Evolutionary conservation across 2,888 invertebrate species (phyloP).

Genomic region (Andrena praecox): DNA sequence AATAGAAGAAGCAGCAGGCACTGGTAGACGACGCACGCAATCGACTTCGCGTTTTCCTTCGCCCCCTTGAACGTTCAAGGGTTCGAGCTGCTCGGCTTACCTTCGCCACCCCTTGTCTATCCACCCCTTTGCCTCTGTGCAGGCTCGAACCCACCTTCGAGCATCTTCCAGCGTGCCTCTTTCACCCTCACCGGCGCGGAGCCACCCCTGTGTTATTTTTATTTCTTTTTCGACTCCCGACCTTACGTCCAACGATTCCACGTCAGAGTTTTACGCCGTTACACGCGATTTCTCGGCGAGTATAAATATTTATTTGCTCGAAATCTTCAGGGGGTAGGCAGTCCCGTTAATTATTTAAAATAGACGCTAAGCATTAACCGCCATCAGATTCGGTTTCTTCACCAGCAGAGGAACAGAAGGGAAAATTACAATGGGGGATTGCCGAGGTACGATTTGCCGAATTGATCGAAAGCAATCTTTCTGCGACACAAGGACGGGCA

Average conservation of each 20-base stretch:
- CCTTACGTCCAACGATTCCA: slow-evolving; percentile 25
- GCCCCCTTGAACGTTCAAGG: slow-evolving; percentile 65
- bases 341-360: neutral
- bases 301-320: neutral
- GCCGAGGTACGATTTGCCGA: neutral
- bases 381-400: neutral
- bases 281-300: slow-evolving; percentile 1
- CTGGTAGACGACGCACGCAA: slow-evolving; percentile 54
- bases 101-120: slow-evolving; percentile 29
- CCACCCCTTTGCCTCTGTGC: slow-evolving; percentile 19
- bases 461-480: slow-evolving; percentile 9
- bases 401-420: neutral
- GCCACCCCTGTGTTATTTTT: slow-evolving; percentile 3
- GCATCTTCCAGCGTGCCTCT: slow-evolving; percentile 34
- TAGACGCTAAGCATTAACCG: neutral
- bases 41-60: slow-evolving; percentile 65
- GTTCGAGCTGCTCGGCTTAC: slow-evolving; percentile 68
- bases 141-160: slow-evolving; percentile 20
- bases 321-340: no score
- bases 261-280: neutral
- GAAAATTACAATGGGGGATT: neutral
- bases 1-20: slow-evolving; percentile 21
- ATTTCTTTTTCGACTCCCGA: slow-evolving; percentile 8
- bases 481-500: neutral
- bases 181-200: neutral